Base-by-base conservation (phyloP, 2,888 invertebrate genomes). In the Hypolimnas misippus region DNA sequence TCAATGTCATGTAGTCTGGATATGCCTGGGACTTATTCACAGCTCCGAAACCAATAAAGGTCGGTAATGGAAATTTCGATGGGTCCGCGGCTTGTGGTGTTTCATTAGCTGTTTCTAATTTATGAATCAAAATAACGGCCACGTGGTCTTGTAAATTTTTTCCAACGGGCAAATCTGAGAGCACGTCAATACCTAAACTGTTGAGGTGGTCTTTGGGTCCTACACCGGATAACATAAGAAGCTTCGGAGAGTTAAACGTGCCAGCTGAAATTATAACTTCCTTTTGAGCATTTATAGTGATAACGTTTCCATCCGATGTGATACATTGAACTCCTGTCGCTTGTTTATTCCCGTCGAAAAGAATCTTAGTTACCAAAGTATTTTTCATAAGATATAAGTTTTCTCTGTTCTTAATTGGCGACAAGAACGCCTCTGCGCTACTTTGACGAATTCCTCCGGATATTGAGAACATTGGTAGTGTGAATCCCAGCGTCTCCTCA, bases 1-100 rank as follows among this genome's bases (percentile, higher is more conserved):
- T 67, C 5, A 78, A 42, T 0, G 71, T 68, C 61, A 78, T 72
- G 71, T 87, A 90, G 60, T 87, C 82, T 58, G 91, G 83, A 10
- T 88, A 76, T 44, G 84, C 79, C 7, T 93, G 90, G 60, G 79
- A 58, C 93, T 93, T 72, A 93, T 95, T 59, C 93, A 89, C n/a
- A n/a, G n/a, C n/a, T n/a, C n/a, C n/a, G n/a, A n/a, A n/a, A n/a
- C n/a, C n/a, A n/a, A n/a, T n/a, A 2, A 78, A 71, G 1, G 65
- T 49, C 8, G 76, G 66, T 16, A 63, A 31, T 1, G 76, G 71
- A 61, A 70, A 74, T 1, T 87, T 76, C 0, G 89, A 76, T 3
- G 75, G 75, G 57, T 76, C 63, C 5, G 63, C 46, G 2, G 63
- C 87, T n/a, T n/a, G n/a, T 0, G 94, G 93, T 6, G 63, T 44